Conservation (phyloP, 2,888 invertebrate genomes). For the Nomada fucata region DNA sequence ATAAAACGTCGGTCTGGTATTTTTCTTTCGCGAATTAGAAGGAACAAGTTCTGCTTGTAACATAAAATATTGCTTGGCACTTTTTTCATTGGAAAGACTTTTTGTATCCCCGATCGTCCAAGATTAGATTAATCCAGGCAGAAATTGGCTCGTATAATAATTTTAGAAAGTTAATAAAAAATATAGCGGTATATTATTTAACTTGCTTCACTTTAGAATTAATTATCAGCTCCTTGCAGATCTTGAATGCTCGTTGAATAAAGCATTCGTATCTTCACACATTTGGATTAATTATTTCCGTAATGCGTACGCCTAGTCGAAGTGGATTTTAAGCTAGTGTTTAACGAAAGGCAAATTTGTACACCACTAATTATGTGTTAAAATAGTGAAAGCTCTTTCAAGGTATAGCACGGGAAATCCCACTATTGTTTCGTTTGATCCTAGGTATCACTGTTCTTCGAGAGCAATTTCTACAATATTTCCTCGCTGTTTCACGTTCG, state of each 20-base stretch:
- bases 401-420: too few relatives aligned
- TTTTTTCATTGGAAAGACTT: neutral
- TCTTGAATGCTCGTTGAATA: neutral
- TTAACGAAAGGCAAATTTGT: neutral
- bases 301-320: neutral
- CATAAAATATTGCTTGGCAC: neutral
- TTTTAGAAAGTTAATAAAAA: neutral
- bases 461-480: too few relatives aligned
- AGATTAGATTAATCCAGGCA: neutral
- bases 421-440: neutral
- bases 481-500: neutral
- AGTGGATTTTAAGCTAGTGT: too few relatives aligned
- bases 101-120: neutral
- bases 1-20: slow-evolving; percentile 1
- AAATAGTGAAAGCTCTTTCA: too few relatives aligned
- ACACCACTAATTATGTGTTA: neutral
- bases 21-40: slow-evolving; percentile 9
- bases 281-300: neutral
- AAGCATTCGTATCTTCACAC: neutral
- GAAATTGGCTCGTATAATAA: too few relatives aligned
- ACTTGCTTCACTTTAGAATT: neutral
- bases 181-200: neutral
- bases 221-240: neutral
- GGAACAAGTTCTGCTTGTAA: neutral
- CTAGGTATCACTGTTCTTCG: neutral